phyloP scores from a whole-genome alignment of 2,797 vertebrate species.

The Brotula barbata region DNA sequence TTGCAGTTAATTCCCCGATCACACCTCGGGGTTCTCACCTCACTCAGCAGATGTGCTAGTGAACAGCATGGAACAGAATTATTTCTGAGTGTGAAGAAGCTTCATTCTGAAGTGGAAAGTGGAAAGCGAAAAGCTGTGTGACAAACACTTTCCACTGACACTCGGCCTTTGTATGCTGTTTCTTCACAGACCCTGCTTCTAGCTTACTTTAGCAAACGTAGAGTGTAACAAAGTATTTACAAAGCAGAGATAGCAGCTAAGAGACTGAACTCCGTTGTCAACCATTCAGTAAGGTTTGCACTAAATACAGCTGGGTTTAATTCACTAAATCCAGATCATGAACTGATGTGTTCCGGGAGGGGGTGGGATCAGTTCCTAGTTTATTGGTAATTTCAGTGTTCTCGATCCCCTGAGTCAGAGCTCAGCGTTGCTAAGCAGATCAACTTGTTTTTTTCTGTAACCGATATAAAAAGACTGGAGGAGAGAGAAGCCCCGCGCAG shows the following conservation, averaged over 20 bases:
- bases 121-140: slow-evolving; percentile 3
- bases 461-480: slow-evolving; percentile 38
- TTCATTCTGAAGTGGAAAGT: slow-evolving; percentile 36
- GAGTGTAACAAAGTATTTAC: too few species aligned
- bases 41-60: slow-evolving; percentile 48
- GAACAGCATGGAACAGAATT: slow-evolving; percentile 31
- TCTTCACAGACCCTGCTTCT: too few species aligned
- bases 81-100: slow-evolving; percentile 40
- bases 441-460: slow-evolving; percentile 56
- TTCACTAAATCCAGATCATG: slow-evolving; percentile 41
- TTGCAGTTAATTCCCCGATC: background rate
- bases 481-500: slow-evolving; percentile 4
- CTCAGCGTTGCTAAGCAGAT: slow-evolving; percentile 65
- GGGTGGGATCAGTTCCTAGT: slow-evolving; percentile 23
- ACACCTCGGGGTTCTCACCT: slow-evolving; percentile 46
- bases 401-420: slow-evolving; percentile 51
- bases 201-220: too few species aligned
- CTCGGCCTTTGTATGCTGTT: background rate
- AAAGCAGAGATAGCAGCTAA: too few species aligned
- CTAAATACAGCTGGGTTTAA: slow-evolving; percentile 54
- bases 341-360: slow-evolving; percentile 7
- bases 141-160: background rate
- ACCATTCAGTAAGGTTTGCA: too few species aligned
- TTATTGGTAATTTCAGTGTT: slow-evolving; percentile 57
- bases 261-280: too few species aligned